Evolutionary conservation across 2,113 vertebrate species (phyloP), one percentile per base, ranked within the genome.

Genomic region (Toxostoma redivivum): DNA sequence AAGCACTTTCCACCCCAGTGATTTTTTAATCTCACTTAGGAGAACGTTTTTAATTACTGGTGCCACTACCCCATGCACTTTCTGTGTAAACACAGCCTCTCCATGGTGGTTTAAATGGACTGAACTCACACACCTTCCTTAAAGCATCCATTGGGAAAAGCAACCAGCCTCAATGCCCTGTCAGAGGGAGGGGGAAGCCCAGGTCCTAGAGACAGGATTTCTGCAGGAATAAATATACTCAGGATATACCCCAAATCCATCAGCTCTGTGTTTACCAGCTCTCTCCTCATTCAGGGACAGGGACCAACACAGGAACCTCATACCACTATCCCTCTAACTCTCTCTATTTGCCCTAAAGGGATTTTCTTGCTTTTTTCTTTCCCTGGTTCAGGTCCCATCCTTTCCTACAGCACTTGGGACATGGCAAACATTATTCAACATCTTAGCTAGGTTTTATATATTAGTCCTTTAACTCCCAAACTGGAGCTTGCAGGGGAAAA

Each of bases 351-450:
- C 44, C 51, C n/a, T 48, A 66, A 62, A 91, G 22, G 15, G 67
- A 42, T 56, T 86, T 88, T 76, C 28, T 48, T 57, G 31, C 47
- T 17, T 40, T 58, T 81, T 86, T 33, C n/a, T 22, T 40, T 7
- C 24, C 31, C 48, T 1, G 0, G 13, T 15, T 89, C 30, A 30
- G 38, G 47, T 35, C 12, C 15, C 3, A 1, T 69, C 72, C n/a
- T 48, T 42, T 73, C 45, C 62, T n/a, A 4, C 4, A 64, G 54
- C 71, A 67, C 61, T 61, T 8, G 24, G 44, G 51, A 27, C 48
- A 37, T 0, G 0, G 7, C 12, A 18, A 85, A 15, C 2, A 1
- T 24, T 89, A 1, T 27, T 89, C 66, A n/a, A 15, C 18, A 51
- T 15, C 44, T 74, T n/a, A 42, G 31, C 19, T 5, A 4, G 47